Evolutionary conservation across 2,113 vertebrate genomes (phyloP).

Genomic region (Siphamia tubifer): DNA sequence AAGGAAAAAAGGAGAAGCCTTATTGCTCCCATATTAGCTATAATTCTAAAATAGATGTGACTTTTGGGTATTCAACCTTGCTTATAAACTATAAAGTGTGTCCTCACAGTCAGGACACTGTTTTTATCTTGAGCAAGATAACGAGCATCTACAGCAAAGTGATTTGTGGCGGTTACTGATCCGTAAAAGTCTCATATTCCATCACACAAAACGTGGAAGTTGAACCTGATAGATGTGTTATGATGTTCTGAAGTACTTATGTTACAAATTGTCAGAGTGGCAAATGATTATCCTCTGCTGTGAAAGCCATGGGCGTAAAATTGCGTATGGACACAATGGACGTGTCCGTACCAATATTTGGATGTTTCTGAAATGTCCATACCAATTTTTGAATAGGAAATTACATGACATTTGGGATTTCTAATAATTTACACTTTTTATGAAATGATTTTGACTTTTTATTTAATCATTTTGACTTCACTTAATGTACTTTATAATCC

Average conservation of each 20-base stretch:
- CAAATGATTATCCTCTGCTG: not conserved
- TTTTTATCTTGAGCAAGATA: not conserved
- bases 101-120: not conserved
- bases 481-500: too few species aligned
- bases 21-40: constrained; percentile 11
- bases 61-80: not conserved
- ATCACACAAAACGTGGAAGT: not conserved
- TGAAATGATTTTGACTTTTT: too few species aligned
- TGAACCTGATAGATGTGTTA: not conserved
- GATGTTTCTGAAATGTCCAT: too few species aligned
- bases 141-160: not conserved
- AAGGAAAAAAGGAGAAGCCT: not conserved
- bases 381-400: too few species aligned
- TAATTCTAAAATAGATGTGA: not conserved
- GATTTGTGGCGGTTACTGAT: constrained; percentile 21
- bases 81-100: not conserved
- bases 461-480: too few species aligned
- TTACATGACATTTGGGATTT: too few species aligned
- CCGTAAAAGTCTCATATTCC: not conserved
- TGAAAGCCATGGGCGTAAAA: not conserved
- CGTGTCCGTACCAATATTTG: too few species aligned
- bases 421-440: too few species aligned
- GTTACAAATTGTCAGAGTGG: not conserved
- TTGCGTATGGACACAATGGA: too few species aligned
- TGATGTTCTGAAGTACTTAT: constrained; percentile 17